phyloP scores from a whole-genome alignment of 2,797 vertebrate genomes.

The Nasua narica region DNA sequence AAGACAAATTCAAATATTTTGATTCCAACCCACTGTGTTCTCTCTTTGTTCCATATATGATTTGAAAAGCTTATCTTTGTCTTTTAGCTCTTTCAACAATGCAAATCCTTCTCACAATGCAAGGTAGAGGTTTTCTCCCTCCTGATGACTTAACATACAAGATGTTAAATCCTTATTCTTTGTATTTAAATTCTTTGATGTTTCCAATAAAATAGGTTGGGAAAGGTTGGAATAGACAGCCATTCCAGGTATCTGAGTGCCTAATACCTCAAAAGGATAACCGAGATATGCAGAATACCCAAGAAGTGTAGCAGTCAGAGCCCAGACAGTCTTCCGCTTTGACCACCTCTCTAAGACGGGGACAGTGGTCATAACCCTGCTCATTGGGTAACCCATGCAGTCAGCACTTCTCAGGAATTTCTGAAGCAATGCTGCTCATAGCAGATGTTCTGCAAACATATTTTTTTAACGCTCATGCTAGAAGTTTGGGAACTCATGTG shows the following conservation, averaged over 20 bases:
- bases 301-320: background rate
- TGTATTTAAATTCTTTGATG: constrained; percentile 39
- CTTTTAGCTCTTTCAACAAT: constrained; percentile 55
- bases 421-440: background rate
- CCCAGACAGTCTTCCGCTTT: background rate
- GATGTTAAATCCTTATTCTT: constrained; percentile 47
- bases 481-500: background rate
- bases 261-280: background rate
- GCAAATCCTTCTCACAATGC: constrained; percentile 56
- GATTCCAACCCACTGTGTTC: constrained; percentile 17
- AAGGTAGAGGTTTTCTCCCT: constrained; percentile 53
- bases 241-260: background rate
- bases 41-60: constrained; percentile 39
- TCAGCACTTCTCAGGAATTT: background rate
- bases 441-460: background rate
- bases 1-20: constrained; percentile 67
- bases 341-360: background rate
- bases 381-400: rapidly evolving
- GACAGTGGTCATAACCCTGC: background rate
- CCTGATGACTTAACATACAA: constrained; percentile 34
- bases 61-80: constrained; percentile 60
- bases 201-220: constrained; percentile 36
- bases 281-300: background rate
- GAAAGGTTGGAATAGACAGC: background rate
- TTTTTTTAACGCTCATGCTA: background rate